phyloP scores from a whole-genome alignment of 2,797 vertebrate genomes.

The Chelmon rostratus region DNA sequence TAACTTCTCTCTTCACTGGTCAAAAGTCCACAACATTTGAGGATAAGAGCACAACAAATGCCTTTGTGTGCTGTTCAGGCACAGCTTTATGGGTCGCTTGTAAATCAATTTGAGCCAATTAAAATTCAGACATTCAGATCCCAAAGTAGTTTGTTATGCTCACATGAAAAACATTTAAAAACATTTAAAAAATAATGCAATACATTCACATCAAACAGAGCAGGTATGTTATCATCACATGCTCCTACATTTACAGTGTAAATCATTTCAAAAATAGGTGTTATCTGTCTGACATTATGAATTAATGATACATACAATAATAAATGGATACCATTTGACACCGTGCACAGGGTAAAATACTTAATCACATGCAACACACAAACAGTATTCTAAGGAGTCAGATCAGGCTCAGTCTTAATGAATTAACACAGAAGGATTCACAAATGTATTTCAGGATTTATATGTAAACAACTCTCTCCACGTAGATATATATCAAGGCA shows the following conservation, averaged over 20 bases:
- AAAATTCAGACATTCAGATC: background rate
- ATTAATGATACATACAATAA: background rate
- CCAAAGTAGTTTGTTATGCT: background rate
- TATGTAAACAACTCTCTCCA: no score
- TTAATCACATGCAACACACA: background rate
- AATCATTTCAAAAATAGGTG: background rate
- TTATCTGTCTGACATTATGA: background rate
- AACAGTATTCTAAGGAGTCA: background rate
- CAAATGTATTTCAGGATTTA: no score
- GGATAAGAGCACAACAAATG: background rate
- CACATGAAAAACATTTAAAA: background rate
- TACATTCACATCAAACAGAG: background rate
- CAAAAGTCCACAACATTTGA: slow-evolving; percentile 35
- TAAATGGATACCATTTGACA: slow-evolving; percentile 44
- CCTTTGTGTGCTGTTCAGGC: background rate
- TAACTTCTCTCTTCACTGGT: slow-evolving; percentile 5
- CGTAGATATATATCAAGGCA: no score
- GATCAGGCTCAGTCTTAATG: background rate
- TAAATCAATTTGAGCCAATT: background rate
- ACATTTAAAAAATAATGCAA: background rate
- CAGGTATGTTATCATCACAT: background rate
- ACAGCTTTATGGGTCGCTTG: slow-evolving; percentile 16
- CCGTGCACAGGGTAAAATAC: background rate
- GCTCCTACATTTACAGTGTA: slow-evolving; percentile 5
- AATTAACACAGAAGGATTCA: no score